Evolutionary conservation across 2,888 invertebrate species (phyloP).

Genomic region (Schizaphis graminum): DNA sequence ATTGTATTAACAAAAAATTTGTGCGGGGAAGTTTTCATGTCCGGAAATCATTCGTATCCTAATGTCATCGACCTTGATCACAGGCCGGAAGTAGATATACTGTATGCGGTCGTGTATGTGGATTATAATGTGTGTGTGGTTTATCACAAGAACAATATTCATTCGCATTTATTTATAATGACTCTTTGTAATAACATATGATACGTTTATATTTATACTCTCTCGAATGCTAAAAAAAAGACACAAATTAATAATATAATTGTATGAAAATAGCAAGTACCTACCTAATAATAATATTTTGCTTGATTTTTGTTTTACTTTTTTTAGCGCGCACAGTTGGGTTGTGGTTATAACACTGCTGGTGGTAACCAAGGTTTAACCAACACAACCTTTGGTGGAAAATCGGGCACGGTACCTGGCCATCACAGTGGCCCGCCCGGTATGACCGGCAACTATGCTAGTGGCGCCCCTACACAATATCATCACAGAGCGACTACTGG

Average conservation of each 20-base stretch:
- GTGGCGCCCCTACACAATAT: constrained; percentile 64
- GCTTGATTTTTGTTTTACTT: neutral
- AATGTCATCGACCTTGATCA: constrained; percentile 50
- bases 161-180: neutral
- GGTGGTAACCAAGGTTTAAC: constrained; percentile 61
- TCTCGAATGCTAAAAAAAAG: neutral
- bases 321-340: constrained; percentile 59
- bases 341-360: constrained; percentile 61
- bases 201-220: neutral
- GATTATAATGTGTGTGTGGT: neutral
- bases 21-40: neutral
- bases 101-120: neutral
- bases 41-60: constrained; percentile 37
- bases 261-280: neutral
- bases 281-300: neutral
- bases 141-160: constrained; percentile 16
- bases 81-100: constrained; percentile 23
- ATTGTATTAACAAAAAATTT: neutral
- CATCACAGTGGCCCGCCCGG: constrained; percentile 65
- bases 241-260: neutral
- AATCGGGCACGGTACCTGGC: constrained; percentile 59
- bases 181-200: neutral
- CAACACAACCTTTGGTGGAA: constrained; percentile 47
- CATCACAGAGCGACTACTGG: constrained; percentile 60
- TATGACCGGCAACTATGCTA: constrained; percentile 65